phyloP scores from a whole-genome alignment of 2,113 vertebrate genomes.

The Herpetotheres cachinnans region DNA sequence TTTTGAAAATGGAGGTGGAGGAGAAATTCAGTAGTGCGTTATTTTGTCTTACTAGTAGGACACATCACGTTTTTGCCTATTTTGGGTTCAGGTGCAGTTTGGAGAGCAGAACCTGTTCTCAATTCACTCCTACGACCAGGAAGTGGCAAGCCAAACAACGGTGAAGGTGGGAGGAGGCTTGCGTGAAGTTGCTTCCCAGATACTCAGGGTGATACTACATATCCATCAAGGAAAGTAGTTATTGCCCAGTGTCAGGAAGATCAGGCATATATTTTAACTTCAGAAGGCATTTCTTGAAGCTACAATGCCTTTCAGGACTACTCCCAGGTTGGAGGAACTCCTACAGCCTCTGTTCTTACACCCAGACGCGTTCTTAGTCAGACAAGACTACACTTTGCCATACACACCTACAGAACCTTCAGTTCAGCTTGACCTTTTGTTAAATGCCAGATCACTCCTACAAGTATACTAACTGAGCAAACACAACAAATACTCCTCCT shows the following conservation, averaged over 20 bases:
- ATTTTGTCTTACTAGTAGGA: not conserved
- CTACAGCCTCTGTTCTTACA: not conserved
- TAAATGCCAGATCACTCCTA: not conserved
- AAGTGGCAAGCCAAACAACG: not conserved
- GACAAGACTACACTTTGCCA: not conserved
- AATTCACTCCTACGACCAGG: accelerated
- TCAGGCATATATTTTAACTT: not conserved
- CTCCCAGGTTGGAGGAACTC: not conserved
- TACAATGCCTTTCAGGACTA: not conserved
- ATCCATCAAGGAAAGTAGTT: not conserved
- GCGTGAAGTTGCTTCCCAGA: not conserved
- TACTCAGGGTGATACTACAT: not conserved
- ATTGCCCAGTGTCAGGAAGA: not conserved
- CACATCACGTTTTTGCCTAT: not conserved
- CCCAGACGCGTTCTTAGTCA: not conserved
- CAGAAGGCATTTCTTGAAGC: not conserved
- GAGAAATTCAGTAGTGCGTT: not conserved
- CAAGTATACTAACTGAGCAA: not conserved
- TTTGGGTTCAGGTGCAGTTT: not conserved
- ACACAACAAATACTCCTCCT: not conserved
- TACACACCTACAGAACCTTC: not conserved
- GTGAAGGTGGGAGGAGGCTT: not conserved
- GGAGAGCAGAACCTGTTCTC: not conserved
- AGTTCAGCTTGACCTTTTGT: not conserved
- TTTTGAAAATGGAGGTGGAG: not conserved